These are phyloP conservation scores for Caenorhabditis japonica DNA, from an alignment of 2,888 invertebrate species.

Conservation along the genomic window DNA sequence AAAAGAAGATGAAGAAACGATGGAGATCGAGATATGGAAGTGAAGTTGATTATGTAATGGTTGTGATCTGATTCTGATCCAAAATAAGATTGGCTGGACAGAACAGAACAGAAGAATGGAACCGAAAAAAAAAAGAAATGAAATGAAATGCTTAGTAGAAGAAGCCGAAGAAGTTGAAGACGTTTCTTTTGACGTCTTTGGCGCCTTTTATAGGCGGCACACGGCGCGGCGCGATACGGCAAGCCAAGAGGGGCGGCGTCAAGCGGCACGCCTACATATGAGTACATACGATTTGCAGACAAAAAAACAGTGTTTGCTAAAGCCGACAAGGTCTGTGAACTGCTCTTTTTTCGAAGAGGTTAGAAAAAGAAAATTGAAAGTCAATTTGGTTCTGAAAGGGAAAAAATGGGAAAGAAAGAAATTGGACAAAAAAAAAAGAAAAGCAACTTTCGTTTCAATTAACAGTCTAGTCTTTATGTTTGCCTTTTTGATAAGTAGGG, in stretches of 20 bases:
- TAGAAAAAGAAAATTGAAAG: neutral
- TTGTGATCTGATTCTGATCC: too few species aligned
- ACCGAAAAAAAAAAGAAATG: conserved; percentile 31
- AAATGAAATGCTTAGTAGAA: conserved; percentile 21
- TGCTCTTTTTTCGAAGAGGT: too few species aligned
- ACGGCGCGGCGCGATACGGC: conserved; percentile 32
- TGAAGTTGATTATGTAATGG: conserved; percentile 40
- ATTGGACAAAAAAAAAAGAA: too few species aligned
- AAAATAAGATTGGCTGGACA: neutral
- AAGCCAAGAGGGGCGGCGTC: conserved; percentile 39
- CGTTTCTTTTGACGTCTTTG: conserved; percentile 40
- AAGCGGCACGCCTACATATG: conserved; percentile 47
- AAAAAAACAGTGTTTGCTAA: conserved; percentile 38
- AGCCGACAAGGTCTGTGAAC: too few species aligned
- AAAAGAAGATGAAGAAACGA: conserved; percentile 11
- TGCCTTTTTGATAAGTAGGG: too few species aligned
- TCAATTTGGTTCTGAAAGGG: neutral
- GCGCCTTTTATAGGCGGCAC: conserved; percentile 49
- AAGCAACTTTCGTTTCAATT: too few species aligned
- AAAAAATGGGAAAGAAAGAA: too few species aligned
- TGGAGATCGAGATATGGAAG: conserved; percentile 19
- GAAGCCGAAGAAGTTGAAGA: conserved; percentile 14
- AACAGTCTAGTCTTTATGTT: too few species aligned
- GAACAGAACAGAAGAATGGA: conserved; percentile 9
- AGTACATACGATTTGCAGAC: conserved; percentile 52